phyloP scores from a whole-genome alignment of 2,888 invertebrate species.

The Drosophila greeni region DNA sequence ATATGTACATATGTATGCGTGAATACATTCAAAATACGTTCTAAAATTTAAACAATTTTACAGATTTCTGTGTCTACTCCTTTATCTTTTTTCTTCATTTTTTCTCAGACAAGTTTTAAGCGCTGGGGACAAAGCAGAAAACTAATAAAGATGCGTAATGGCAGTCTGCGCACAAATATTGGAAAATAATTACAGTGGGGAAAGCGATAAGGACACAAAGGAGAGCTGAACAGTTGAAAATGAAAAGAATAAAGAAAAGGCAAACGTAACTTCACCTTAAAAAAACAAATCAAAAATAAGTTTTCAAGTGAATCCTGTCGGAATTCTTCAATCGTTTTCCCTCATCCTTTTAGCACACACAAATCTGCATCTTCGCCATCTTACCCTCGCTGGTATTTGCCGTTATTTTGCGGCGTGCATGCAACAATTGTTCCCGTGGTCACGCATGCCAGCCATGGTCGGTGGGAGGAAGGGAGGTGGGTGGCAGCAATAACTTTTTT shows the following conservation, averaged over 20 bases:
- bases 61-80: neutral
- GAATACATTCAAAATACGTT: too few species aligned
- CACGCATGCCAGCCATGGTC: slow-evolving; percentile 11
- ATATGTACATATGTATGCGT: neutral
- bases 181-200: slow-evolving; percentile 73
- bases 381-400: neutral
- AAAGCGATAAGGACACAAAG: slow-evolving; percentile 10
- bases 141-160: slow-evolving; percentile 78
- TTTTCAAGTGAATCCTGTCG: neutral
- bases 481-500: slow-evolving; percentile 42
- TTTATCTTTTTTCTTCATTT: slow-evolving; percentile 3
- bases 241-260: neutral
- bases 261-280: too few species aligned
- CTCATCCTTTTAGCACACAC: neutral
- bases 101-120: slow-evolving; percentile 35
- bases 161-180: slow-evolving; percentile 77
- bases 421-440: slow-evolving; percentile 65
- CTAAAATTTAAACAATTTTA: neutral
- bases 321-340: neutral
- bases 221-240: slow-evolving; percentile 1
- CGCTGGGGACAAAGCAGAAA: slow-evolving; percentile 50
- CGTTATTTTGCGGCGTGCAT: slow-evolving; percentile 48
- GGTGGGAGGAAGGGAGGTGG: slow-evolving; percentile 16
- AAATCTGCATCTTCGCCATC: slow-evolving; percentile 6
- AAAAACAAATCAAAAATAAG: neutral